phyloP scores from a whole-genome alignment of 2,888 invertebrate species.

The Epirrhoe tristata region DNA sequence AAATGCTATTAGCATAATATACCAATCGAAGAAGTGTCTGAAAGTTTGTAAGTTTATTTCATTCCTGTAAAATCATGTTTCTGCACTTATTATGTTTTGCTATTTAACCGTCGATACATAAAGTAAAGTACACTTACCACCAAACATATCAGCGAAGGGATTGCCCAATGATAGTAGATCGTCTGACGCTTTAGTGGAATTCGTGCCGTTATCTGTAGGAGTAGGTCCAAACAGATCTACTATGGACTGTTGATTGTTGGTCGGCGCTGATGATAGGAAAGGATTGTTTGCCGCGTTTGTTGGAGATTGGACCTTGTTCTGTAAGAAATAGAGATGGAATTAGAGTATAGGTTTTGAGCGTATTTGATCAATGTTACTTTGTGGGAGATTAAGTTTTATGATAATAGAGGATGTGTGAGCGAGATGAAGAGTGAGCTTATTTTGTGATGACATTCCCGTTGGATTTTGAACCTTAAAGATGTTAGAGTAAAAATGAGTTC shows the following conservation, averaged over 20 bases:
- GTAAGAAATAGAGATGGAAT: slow-evolving; percentile 45
- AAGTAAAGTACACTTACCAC: slow-evolving; percentile 66
- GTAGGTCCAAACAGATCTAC: slow-evolving; percentile 92
- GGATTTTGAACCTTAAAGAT: too few species aligned
- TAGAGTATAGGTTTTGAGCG: neutral
- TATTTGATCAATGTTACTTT: too few species aligned
- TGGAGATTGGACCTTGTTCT: slow-evolving; percentile 91
- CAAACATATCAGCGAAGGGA: slow-evolving; percentile 95
- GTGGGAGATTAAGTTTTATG: too few species aligned
- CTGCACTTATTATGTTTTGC: too few species aligned
- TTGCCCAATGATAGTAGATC: slow-evolving; percentile 95
- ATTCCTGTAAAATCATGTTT: too few species aligned
- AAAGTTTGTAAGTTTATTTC: too few species aligned
- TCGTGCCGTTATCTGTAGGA: slow-evolving; percentile 68
- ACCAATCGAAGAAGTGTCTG: too few species aligned
- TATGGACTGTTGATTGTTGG: slow-evolving; percentile 81
- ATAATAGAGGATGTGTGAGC: neutral
- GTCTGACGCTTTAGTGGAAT: slow-evolving; percentile 90
- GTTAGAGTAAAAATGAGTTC: too few species aligned
- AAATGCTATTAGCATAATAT: too few species aligned
- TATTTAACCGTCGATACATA: too few species aligned
- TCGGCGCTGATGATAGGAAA: slow-evolving; percentile 90
- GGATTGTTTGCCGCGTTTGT: slow-evolving; percentile 92
- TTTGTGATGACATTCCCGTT: too few species aligned
- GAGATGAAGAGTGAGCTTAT: too few species aligned